A percentile compares a stretch with the other conserved stretches of the same genome.
Evolutionary conservation across 2,113 vertebrate species (phyloP).

Genomic region (Castor canadensis): DNA sequence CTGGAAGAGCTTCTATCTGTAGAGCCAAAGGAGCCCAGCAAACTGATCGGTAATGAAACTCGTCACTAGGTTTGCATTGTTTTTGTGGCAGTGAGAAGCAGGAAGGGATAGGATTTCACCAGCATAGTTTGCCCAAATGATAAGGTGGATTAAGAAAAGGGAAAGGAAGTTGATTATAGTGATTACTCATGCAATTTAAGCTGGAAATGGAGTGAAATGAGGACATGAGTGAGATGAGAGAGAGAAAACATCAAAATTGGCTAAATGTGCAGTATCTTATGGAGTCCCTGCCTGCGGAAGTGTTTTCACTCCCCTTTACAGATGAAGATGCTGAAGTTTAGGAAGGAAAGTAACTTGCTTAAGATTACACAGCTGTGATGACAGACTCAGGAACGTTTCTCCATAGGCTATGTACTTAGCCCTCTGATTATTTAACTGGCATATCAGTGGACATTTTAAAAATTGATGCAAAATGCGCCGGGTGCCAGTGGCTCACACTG

Average conservation of each 20-base stretch:
- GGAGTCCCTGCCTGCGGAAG: too few relatives aligned
- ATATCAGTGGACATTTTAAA: background rate
- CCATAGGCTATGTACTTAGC: background rate
- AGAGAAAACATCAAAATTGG: background rate
- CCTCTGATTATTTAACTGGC: background rate
- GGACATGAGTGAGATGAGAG: background rate
- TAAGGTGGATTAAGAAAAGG: background rate
- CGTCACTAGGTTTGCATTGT: background rate
- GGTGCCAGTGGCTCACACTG: too few relatives aligned
- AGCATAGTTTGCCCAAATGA: background rate
- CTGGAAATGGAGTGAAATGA: background rate
- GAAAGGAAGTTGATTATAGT: background rate
- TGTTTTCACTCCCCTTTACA: background rate
- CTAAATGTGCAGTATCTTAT: background rate
- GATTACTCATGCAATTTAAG: background rate
- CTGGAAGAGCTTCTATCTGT: too few relatives aligned
- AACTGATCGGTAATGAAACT: too few relatives aligned
- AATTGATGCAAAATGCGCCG: too few relatives aligned
- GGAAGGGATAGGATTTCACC: background rate
- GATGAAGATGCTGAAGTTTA: background rate
- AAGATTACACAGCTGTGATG: background rate
- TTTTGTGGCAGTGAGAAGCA: background rate
- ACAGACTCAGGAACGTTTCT: background rate
- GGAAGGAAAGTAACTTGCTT: background rate
- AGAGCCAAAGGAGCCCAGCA: too few relatives aligned